phyloP scores from a whole-genome alignment of 1,140 invertebrate genomes.

The Lordiphosa collinella region DNA sequence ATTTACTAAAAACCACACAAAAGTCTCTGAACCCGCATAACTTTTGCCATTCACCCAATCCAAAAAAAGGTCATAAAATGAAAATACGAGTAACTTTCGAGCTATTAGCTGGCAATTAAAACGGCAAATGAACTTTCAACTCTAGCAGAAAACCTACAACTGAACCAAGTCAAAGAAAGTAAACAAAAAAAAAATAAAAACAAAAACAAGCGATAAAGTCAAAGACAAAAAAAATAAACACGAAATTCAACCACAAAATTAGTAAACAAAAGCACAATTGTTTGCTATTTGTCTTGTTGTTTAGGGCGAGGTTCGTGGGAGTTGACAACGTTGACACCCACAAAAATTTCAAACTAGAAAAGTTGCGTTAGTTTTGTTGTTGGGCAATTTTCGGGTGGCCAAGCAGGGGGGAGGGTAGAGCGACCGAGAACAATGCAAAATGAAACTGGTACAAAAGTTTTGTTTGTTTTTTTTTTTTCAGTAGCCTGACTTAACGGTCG shows the following conservation, averaged over 20 bases:
- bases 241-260: conserved; percentile 58
- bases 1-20: too few relatives aligned
- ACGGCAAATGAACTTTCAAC: conserved; percentile 75
- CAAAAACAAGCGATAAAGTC: conserved; percentile 54
- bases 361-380: conserved; percentile 37
- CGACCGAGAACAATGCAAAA: conserved; percentile 49
- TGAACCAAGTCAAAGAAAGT: conserved; percentile 1
- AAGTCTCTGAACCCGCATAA: conserved; percentile 9
- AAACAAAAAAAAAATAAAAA: conserved; percentile 4
- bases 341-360: conserved; percentile 55
- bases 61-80: conserved; percentile 30
- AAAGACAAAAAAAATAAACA: conserved; percentile 23
- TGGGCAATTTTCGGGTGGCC: conserved; percentile 39
- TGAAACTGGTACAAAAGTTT: conserved; percentile 57
- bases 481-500: conserved; percentile 10
- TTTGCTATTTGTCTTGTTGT: conserved; percentile 39
- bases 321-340: conserved; percentile 58
- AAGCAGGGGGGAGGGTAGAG: not conserved
- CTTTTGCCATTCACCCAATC: conserved; percentile 37
- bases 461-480: conserved; percentile 8
- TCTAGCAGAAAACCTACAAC: conserved; percentile 14
- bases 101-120: conserved; percentile 73
- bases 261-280: conserved; percentile 74
- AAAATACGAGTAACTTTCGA: conserved; percentile 65
- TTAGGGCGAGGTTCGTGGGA: conserved; percentile 36